phyloP scores from a whole-genome alignment of 2,113 vertebrate genomes.

The Rhodinocichla rosea region DNA sequence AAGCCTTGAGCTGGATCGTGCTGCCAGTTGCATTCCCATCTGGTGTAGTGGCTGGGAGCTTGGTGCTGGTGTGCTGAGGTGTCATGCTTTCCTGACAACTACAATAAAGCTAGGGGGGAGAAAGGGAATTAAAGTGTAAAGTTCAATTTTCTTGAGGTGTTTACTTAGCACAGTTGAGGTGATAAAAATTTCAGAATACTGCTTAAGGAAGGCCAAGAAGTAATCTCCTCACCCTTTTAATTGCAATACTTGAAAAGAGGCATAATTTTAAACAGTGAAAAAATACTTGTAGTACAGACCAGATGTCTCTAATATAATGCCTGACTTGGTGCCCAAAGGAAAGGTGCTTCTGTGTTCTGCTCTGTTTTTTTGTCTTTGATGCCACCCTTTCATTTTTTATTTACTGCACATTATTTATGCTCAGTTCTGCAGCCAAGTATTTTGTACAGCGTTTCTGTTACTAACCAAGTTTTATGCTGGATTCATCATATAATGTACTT shows the following conservation, averaged over 20 bases:
- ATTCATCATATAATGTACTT: not conserved
- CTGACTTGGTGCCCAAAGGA: not conserved
- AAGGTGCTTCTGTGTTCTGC: not conserved
- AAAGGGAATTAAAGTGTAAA: not conserved
- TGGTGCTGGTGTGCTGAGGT: not conserved
- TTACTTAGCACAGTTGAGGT: not conserved
- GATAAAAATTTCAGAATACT: not conserved
- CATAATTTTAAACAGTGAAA: not conserved
- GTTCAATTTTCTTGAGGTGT: not conserved
- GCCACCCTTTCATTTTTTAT: not conserved
- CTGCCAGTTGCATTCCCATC: not conserved
- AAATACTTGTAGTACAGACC: not conserved
- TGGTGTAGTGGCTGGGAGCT: not conserved
- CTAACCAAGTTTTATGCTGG: not conserved
- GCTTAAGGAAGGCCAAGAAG: not conserved
- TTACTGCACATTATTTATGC: not conserved
- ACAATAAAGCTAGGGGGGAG: not conserved
- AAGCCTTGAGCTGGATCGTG: not conserved
- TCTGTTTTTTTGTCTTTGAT: not conserved
- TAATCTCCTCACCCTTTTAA: not conserved
- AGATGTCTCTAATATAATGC: not conserved
- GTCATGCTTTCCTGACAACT: not conserved
- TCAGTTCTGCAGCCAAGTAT: not conserved
- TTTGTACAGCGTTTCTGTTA: not conserved
- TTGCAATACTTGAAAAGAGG: not conserved